These are phyloP conservation scores for Xyrauchen texanus DNA, from an alignment of 2,113 vertebrate genomes.

Conservation along the genomic window DNA sequence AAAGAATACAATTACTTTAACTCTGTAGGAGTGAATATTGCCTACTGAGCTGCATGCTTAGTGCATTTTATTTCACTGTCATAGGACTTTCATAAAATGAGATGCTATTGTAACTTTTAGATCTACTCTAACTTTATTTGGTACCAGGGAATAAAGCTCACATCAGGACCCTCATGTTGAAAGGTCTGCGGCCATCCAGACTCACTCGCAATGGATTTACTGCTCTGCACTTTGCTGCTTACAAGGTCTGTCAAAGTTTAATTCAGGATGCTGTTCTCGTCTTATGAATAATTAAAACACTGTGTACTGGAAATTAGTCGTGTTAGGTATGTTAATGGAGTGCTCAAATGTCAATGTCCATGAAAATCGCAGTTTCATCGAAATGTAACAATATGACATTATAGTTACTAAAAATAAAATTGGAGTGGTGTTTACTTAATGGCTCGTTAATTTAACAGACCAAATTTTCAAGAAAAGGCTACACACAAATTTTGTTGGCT, in stretches of 20 bases:
- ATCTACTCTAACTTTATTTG: neutral
- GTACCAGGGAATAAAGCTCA: slow-evolving; percentile 85
- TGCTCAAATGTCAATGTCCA: neutral
- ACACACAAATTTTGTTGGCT: too few relatives aligned
- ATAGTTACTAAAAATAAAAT: too few relatives aligned
- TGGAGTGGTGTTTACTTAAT: too few relatives aligned
- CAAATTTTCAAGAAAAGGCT: too few relatives aligned
- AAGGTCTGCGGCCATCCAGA: slow-evolving; percentile 89
- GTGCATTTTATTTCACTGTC: neutral
- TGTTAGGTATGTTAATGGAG: too few relatives aligned
- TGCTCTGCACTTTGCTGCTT: slow-evolving; percentile 88
- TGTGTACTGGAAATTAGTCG: neutral
- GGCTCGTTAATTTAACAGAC: too few relatives aligned
- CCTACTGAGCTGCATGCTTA: neutral
- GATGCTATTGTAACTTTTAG: too few relatives aligned
- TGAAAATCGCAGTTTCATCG: too few relatives aligned
- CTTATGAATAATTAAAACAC: neutral
- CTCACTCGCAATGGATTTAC: slow-evolving; percentile 91
- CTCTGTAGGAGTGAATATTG: neutral
- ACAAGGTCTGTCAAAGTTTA: slow-evolving; percentile 68
- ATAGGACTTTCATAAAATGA: neutral
- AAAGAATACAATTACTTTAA: too few relatives aligned
- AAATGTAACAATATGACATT: too few relatives aligned
- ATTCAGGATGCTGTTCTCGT: neutral
- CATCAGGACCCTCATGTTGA: slow-evolving; percentile 85